Base-by-base conservation (phyloP, 1,140 invertebrate genomes). In the Drosophila tani region DNA sequence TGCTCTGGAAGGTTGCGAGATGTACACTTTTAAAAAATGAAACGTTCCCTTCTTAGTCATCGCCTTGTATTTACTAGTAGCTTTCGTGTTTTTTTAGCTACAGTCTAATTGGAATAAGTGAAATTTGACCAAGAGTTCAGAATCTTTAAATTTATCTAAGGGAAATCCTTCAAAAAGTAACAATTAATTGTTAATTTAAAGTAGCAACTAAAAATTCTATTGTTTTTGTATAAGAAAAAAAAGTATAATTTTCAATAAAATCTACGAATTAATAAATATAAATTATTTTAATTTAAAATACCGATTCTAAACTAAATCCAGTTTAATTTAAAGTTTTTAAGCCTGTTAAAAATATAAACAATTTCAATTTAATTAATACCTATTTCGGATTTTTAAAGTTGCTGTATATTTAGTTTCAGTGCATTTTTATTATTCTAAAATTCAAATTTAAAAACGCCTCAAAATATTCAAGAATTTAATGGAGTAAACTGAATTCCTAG, bases 31-130 rank as follows among this genome's bases (percentile, higher is more conserved):
- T 35, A 50, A 38, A 45, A 68, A 68, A 27, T 29, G 24, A 51
- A 66, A 38, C 19, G 40, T 19, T 55, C 66, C 66, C 59, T 63
- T 63, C 17, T 66, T 53, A 69, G 62, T 69, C 60, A 69, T 69
- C 19, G 32, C 8, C 12, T 19, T 38, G 6, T 66, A 67, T 53
- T 53, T 38, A 38, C 47, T 21, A 35, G 19, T 15, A 21, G 67
- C 14, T 32, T 11, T 45, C n/a, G 40, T 40, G 27, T 40, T 66
- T 21, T 66, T 41, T 32, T 9, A 35, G 1, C 5, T 15, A 46
- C 57, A 63, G 58, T 15, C 14, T 0, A 7, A 15, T 24, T 2
- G 14, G 38, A 19, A 4, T 60, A 60, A 6, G 14, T 32, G 3
- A 14, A 17, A 43, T 17, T 41, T 4, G 8, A 21, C 4, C 5